Conservation (phyloP, 2,888 invertebrate genomes). For the Andrena hattorfiana region DNA sequence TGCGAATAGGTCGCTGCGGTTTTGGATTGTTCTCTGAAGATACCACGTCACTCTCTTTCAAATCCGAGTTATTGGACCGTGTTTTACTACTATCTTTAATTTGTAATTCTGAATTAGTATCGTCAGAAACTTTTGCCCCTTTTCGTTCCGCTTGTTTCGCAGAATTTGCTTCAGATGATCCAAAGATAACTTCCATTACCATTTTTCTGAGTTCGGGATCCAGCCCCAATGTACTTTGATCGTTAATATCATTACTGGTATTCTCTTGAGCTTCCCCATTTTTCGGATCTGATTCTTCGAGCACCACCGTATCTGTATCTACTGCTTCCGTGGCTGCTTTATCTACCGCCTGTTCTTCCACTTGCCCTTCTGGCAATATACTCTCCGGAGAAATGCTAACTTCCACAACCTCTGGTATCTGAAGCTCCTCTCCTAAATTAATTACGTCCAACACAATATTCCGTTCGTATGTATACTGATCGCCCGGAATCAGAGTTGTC, state of each 20-base stretch:
- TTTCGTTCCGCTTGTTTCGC: conserved; percentile 7
- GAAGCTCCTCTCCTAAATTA: conserved; percentile 11
- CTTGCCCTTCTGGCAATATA: conserved; percentile 6
- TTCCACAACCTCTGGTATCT: conserved; percentile 8
- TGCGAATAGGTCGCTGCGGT: conserved; percentile 88
- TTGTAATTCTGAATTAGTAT: conserved; percentile 7
- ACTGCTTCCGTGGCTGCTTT: neutral
- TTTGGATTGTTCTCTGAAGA: conserved; percentile 34
- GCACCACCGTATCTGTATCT: neutral
- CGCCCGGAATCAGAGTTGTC: conserved; percentile 67
- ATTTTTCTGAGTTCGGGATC: conserved; percentile 79
- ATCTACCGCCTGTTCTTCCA: neutral
- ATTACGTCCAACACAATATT: conserved; percentile 37
- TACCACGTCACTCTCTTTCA: conserved; percentile 1
- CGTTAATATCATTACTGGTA: neutral
- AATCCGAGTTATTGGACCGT: conserved; percentile 2
- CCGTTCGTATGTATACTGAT: conserved; percentile 46
- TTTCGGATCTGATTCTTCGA: neutral
- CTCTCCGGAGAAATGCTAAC: conserved; percentile 7
- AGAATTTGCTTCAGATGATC: conserved; percentile 59
- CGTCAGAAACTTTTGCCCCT: neutral
- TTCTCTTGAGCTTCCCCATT: neutral
- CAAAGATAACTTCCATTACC: conserved; percentile 84
- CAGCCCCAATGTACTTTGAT: neutral
- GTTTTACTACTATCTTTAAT: conserved; percentile 6